Evolutionary conservation across 2,888 invertebrate genomes (phyloP).

Genomic region (Thecocarcelia acutangulata): DNA sequence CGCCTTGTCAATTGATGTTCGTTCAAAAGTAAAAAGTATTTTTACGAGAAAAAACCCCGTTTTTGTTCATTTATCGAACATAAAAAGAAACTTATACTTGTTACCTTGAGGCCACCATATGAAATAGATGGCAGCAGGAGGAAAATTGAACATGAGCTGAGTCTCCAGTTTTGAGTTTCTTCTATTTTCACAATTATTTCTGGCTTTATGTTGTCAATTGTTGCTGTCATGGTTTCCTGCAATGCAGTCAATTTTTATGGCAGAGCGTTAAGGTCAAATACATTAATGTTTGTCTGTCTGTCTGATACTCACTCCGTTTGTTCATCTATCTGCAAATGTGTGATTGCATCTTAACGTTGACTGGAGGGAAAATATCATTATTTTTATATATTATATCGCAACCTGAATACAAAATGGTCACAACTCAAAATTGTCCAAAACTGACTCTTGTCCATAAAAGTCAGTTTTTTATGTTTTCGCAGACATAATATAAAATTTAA

Average conservation of each 20-base stretch:
- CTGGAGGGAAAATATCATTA: constrained; percentile 17
- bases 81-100: constrained; percentile 12
- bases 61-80: background rate
- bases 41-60: background rate
- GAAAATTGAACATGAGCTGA: constrained; percentile 40
- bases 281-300: constrained; percentile 44
- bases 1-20: constrained; percentile 47
- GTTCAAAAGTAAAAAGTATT: constrained; percentile 1
- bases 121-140: constrained; percentile 21
- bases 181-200: constrained; percentile 32
- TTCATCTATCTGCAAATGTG: constrained; percentile 6
- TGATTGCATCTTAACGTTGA: background rate
- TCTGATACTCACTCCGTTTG: background rate
- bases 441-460: too few species aligned
- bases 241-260: constrained; percentile 61
- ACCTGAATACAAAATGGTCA: too few species aligned
- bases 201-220: constrained; percentile 65
- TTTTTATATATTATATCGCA: constrained; percentile 19
- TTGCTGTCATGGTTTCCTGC: constrained; percentile 62
- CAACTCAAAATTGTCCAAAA: too few species aligned
- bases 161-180: constrained; percentile 9
- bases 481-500: too few species aligned
- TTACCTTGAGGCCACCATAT: constrained; percentile 44
- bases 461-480: too few species aligned
- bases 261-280: constrained; percentile 59